Conservation (phyloP, 2,113 vertebrate genomes). For the Turdus rufiventris region DNA sequence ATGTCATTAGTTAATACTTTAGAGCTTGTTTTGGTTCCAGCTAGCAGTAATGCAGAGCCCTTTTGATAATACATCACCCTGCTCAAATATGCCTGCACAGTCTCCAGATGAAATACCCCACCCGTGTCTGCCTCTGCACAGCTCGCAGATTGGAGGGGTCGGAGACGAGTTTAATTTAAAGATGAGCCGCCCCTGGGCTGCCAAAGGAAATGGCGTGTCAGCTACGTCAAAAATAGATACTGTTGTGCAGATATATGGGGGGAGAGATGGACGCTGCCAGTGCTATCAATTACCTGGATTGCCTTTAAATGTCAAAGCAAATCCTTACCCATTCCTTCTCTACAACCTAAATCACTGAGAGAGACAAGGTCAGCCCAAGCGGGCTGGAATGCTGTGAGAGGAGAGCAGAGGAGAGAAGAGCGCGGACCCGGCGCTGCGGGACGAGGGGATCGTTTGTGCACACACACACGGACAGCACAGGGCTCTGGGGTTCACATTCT, state of each 20-base stretch:
- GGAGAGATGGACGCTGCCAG: constrained; percentile 72
- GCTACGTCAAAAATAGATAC: constrained; percentile 81
- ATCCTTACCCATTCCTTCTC: constrained; percentile 79
- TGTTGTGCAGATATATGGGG: constrained; percentile 80
- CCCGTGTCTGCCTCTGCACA: constrained; percentile 61
- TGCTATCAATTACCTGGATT: constrained; percentile 80
- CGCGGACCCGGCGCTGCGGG: neutral
- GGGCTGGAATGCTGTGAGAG: constrained; percentile 65
- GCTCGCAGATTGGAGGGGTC: constrained; percentile 53
- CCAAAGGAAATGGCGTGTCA: constrained; percentile 81
- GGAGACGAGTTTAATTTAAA: constrained; percentile 80
- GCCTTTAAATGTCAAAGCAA: constrained; percentile 85
- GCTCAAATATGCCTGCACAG: constrained; percentile 57
- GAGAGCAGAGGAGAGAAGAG: constrained; percentile 6
- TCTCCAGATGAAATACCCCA: constrained; percentile 69
- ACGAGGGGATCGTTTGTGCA: neutral
- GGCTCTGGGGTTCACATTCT: fast-evolving
- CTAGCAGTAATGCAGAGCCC: constrained; percentile 22
- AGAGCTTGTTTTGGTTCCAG: constrained; percentile 63
- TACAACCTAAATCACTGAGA: constrained; percentile 77
- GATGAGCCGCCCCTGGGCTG: constrained; percentile 72
- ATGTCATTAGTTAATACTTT: constrained; percentile 72
- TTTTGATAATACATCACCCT: constrained; percentile 67
- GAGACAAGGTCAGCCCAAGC: constrained; percentile 72
- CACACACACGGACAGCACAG: neutral